phyloP scores from a whole-genome alignment of 1,140 invertebrate genomes.

The Teleopsis dalmanni region DNA sequence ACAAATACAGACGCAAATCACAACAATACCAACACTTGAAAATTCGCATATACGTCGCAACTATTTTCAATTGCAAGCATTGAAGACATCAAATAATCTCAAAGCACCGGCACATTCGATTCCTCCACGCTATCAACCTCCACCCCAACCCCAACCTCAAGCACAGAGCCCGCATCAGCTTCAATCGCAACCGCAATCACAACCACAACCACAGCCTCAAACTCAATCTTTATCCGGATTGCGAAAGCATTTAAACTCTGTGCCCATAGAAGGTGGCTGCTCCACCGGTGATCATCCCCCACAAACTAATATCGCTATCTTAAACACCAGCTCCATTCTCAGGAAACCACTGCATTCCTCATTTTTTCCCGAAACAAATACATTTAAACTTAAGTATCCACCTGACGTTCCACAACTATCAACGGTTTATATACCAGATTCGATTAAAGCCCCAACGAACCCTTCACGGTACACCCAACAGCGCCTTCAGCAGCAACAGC shows the following conservation, averaged over 20 bases:
- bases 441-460: conserved; percentile 26
- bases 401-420: conserved; percentile 42
- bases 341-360: background rate
- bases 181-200: no score
- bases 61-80: conserved; percentile 22
- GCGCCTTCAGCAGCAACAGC: conserved; percentile 14
- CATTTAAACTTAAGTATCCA: conserved; percentile 40
- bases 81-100: conserved; percentile 18
- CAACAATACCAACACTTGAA: no score
- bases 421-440: conserved; percentile 40
- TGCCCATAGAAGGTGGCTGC: background rate
- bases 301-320: background rate
- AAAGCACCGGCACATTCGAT: conserved; percentile 40
- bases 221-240: conserved; percentile 46
- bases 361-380: conserved; percentile 20
- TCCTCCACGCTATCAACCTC: conserved; percentile 59
- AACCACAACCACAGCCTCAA: background rate
- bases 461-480: conserved; percentile 16
- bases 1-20: conserved; percentile 8
- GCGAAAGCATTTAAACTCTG: conserved; percentile 42
- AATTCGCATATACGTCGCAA: conserved; percentile 19
- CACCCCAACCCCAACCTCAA: conserved; percentile 48
- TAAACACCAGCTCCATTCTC: no score
- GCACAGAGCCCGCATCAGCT: conserved; percentile 16
- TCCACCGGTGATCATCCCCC: conserved; percentile 1